A percentile compares a stretch with the other conserved stretches of the same genome.
These are phyloP conservation scores for Tridacna gigas DNA, from an alignment of 2,888 invertebrate species.

Conservation along the genomic window DNA sequence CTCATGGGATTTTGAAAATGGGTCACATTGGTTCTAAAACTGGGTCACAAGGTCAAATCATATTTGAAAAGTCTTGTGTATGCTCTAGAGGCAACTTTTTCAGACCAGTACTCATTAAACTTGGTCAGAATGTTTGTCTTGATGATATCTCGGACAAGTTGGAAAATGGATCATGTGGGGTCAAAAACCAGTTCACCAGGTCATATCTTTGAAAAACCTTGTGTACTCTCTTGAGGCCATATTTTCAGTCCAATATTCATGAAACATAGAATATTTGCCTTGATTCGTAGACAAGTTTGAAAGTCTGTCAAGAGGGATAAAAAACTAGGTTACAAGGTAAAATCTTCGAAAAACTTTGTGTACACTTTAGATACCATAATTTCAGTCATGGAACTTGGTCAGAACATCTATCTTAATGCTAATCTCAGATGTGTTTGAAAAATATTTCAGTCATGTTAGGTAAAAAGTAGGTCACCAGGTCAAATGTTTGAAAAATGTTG, in stretches of 20 bases:
- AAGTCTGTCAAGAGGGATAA: background rate
- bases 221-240: background rate
- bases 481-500: background rate
- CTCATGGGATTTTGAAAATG: too few relatives aligned
- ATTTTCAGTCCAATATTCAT: background rate
- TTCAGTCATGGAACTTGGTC: background rate
- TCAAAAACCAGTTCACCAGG: conserved; percentile 1
- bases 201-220: conserved; percentile 11
- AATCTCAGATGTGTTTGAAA: background rate
- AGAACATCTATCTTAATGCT: background rate
- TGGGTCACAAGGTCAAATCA: background rate
- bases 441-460: background rate
- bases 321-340: background rate
- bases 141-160: conserved; percentile 5
- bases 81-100: background rate
- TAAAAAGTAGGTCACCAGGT: background rate
- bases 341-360: too few relatives aligned
- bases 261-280: background rate
- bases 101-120: background rate
- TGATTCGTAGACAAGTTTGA: background rate
- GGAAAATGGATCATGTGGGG: background rate
- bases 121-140: conserved; percentile 7
- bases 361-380: too few relatives aligned
- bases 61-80: background rate
- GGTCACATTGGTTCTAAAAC: background rate